phyloP scores from a whole-genome alignment of 2,113 vertebrate species.

The Gavialis gangeticus region DNA sequence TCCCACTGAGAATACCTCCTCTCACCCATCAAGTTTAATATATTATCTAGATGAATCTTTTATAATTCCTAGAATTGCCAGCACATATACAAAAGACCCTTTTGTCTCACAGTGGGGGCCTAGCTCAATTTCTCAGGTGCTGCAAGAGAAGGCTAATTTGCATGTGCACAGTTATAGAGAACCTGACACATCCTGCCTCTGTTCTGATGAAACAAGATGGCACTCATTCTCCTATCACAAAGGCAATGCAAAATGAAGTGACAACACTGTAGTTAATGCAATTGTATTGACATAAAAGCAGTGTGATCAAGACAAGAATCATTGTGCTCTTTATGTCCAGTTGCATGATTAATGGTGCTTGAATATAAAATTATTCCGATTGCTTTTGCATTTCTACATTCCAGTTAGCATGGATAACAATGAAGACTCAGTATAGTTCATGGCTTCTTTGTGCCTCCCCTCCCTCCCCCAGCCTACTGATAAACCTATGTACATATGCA shows the following conservation, averaged over 20 bases:
- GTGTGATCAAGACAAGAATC: accelerated
- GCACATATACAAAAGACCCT: neutral
- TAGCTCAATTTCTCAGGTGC: neutral
- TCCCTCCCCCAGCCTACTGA: too few species aligned
- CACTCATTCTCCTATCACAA: accelerated
- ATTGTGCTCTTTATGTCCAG: neutral
- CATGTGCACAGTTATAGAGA: accelerated
- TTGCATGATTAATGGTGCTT: too few species aligned
- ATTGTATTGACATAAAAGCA: neutral
- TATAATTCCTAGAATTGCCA: neutral
- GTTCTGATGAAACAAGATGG: neutral
- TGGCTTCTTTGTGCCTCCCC: too few species aligned
- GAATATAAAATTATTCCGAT: too few species aligned
- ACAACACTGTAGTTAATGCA: too few species aligned
- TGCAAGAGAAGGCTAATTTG: neutral
- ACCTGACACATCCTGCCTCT: accelerated
- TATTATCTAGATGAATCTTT: neutral
- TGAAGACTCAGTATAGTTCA: too few species aligned
- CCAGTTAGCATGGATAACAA: too few species aligned
- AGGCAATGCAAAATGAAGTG: accelerated
- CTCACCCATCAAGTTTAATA: neutral
- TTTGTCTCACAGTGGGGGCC: neutral
- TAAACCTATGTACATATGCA: too few species aligned
- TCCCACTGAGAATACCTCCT: neutral
- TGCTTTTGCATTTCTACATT: too few species aligned